These are phyloP conservation scores for Phrynocephalus versicolor DNA, from an alignment of 2,113 vertebrate species.

Conservation along the genomic window DNA sequence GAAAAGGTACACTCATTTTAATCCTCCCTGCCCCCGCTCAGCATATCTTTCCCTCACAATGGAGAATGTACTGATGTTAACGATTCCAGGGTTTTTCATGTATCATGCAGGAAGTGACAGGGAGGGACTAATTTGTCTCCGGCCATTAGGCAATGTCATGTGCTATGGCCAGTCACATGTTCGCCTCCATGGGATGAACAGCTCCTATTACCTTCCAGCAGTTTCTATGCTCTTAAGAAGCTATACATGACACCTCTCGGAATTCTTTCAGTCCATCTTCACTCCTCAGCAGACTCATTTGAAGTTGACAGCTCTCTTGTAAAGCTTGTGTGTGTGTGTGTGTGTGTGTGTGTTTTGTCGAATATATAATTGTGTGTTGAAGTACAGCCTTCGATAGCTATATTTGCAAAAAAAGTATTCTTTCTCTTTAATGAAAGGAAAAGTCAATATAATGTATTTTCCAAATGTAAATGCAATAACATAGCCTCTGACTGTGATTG, in stretches of 20 bases:
- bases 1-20: background rate
- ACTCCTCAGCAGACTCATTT: constrained; percentile 50
- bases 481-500: constrained; percentile 60
- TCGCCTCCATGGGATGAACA: constrained; percentile 17
- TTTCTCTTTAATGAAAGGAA: constrained; percentile 71
- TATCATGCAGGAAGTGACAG: background rate
- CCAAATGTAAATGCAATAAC: constrained; percentile 58
- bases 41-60: background rate
- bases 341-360: constrained; percentile 34
- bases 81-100: background rate
- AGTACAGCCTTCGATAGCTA: constrained; percentile 51
- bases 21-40: too few relatives aligned
- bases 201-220: constrained; percentile 13
- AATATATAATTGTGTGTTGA: constrained; percentile 35
- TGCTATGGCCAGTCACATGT: background rate
- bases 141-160: background rate
- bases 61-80: background rate
- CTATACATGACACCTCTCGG: background rate
- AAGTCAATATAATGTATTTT: constrained; percentile 58
- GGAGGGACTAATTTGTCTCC: background rate
- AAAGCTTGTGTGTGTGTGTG: constrained; percentile 30
- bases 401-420: constrained; percentile 34
- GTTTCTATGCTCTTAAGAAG: background rate
- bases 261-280: constrained; percentile 46
- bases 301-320: constrained; percentile 49